Conservation (phyloP, 2,888 invertebrate species). For the Pomacea canaliculata region DNA sequence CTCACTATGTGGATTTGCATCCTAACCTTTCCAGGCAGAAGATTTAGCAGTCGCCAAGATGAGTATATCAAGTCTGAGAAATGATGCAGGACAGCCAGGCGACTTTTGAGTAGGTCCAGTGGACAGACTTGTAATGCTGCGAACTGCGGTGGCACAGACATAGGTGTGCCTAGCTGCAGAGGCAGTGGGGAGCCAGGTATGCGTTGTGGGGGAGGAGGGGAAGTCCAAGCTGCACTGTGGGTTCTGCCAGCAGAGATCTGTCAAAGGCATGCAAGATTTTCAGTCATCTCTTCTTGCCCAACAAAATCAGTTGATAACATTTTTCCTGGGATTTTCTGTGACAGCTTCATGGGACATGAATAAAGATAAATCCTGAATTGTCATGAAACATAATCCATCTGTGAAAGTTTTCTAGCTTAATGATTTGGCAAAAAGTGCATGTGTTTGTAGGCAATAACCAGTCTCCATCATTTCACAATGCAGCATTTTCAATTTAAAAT, state of each 20-base stretch:
- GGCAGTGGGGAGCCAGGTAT: slow-evolving; percentile 73
- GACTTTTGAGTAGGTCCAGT: slow-evolving; percentile 73
- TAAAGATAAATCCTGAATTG: too few relatives aligned
- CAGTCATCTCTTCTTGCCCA: background rate
- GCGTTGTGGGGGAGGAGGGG: slow-evolving; percentile 70
- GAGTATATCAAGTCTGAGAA: slow-evolving; percentile 77
- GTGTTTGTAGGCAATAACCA: too few relatives aligned
- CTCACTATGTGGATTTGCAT: background rate
- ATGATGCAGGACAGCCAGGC: slow-evolving; percentile 75
- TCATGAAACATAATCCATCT: too few relatives aligned
- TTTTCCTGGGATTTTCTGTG: background rate
- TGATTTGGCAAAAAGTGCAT: too few relatives aligned
- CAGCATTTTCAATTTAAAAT: too few relatives aligned
- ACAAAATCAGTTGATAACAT: background rate
- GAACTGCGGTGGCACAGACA: slow-evolving; percentile 75
- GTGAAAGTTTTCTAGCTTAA: too few relatives aligned
- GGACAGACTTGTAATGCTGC: slow-evolving; percentile 73
- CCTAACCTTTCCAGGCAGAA: slow-evolving; percentile 52
- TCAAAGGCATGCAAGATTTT: background rate
- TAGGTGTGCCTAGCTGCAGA: slow-evolving; percentile 73
- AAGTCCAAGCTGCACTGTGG: slow-evolving; percentile 78
- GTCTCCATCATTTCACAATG: too few relatives aligned
- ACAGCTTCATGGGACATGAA: too few relatives aligned
- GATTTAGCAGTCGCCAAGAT: slow-evolving; percentile 72
- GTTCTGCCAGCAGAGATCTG: slow-evolving; percentile 77